Evolutionary conservation across 2,113 vertebrate genomes (phyloP).

Genomic region (Okapia johnstoni): DNA sequence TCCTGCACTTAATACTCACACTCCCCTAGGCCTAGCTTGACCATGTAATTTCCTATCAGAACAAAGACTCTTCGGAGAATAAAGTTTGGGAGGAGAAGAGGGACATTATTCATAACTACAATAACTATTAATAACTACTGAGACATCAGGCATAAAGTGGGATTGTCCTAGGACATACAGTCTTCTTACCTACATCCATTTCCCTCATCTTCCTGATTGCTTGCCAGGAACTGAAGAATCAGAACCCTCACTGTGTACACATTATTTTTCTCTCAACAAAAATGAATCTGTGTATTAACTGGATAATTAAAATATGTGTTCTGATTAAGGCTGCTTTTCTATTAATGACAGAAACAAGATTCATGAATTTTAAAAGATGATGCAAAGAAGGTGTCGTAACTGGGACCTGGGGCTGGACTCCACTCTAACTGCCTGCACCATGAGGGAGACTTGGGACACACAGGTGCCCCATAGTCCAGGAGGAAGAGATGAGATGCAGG

Average conservation of each 20-base stretch:
- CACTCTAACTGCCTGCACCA: neutral
- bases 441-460: neutral
- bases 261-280: neutral
- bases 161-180: neutral
- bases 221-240: neutral
- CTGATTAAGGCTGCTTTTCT: constrained; percentile 1
- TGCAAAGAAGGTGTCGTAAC: neutral
- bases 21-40: neutral
- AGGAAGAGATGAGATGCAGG: neutral
- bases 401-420: neutral
- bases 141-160: neutral
- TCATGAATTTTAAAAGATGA: neutral
- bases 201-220: neutral
- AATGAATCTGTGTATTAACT: neutral
- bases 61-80: neutral
- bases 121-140: neutral
- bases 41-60: neutral
- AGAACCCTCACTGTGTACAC: neutral
- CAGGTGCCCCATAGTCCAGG: neutral
- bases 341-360: neutral
- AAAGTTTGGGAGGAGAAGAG: neutral
- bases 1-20: neutral
- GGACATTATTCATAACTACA: neutral
- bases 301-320: neutral
- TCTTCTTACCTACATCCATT: neutral